Evolutionary conservation across 2,113 vertebrate genomes (phyloP).

Genomic region (Plectropomus leopardus): DNA sequence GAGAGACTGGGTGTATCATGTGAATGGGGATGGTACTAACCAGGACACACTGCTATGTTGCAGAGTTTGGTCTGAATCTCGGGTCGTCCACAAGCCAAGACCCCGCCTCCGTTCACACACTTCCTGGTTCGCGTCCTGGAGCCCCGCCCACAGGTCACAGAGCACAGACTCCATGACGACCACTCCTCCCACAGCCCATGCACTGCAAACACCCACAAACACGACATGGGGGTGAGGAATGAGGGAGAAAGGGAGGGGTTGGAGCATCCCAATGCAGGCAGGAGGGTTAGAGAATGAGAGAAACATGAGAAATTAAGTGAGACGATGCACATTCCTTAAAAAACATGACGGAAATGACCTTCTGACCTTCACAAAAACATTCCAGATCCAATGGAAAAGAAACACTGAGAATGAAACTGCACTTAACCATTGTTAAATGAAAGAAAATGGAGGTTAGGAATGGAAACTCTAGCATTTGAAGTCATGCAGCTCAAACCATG

Average conservation of each 20-base stretch:
- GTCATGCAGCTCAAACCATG: conserved; percentile 60
- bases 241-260: conserved; percentile 37
- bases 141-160: conserved; percentile 95
- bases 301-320: conserved; percentile 72
- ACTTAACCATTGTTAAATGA: conserved; percentile 35
- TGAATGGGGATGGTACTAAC: conserved; percentile 89
- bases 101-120: conserved; percentile 87
- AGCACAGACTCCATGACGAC: conserved; percentile 97
- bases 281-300: conserved; percentile 67
- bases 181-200: conserved; percentile 94
- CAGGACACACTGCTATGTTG: conserved; percentile 93
- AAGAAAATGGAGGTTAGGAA: conserved; percentile 65
- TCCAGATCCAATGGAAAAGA: conserved; percentile 46
- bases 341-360: conserved; percentile 26
- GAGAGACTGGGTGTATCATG: conserved; percentile 43
- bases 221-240: conserved; percentile 70
- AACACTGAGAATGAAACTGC: conserved; percentile 30
- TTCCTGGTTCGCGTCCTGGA: conserved; percentile 92
- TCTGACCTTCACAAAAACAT: conserved; percentile 43
- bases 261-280: conserved; percentile 62
- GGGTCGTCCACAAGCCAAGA: conserved; percentile 88
- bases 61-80: conserved; percentile 94
- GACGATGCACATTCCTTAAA: conserved; percentile 53
- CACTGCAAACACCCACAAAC: conserved; percentile 87
- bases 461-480: conserved; percentile 52